A percentile compares a stretch with the other conserved stretches of the same genome.
Evolutionary conservation across 2,797 vertebrate genomes (phyloP).

Genomic region (Leptoclinus maculatus): DNA sequence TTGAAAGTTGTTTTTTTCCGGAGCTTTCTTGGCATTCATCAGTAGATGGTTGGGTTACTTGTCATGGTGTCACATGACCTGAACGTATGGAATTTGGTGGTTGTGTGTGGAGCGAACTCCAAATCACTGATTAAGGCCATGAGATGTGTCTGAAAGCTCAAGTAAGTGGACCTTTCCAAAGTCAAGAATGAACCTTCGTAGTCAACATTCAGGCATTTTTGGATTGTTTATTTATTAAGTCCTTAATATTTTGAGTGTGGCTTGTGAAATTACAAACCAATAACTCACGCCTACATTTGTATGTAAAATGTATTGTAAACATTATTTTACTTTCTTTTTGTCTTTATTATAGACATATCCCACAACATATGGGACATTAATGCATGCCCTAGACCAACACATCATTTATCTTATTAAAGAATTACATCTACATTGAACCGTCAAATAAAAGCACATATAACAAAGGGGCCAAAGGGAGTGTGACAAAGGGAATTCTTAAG

Average conservation of each 20-base stretch:
- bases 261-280: neutral
- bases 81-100: neutral
- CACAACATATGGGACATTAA: neutral
- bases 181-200: neutral
- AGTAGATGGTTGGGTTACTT: neutral
- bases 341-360: neutral
- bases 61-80: neutral
- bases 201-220: neutral
- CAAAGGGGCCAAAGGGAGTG: neutral
- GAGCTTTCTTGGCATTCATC: neutral
- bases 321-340: too few species aligned
- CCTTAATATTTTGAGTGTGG: too few species aligned
- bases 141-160: neutral
- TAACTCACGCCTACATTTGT: neutral
- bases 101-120: neutral
- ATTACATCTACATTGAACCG: neutral
- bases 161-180: neutral
- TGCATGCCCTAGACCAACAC: neutral
- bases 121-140: neutral
- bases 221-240: neutral
- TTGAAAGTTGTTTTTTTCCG: neutral
- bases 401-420: neutral
- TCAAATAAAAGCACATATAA: neutral
- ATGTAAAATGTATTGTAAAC: neutral
- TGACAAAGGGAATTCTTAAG: neutral